phyloP scores from a whole-genome alignment of 1,140 invertebrate genomes.

The Harlomillsia oculata region DNA sequence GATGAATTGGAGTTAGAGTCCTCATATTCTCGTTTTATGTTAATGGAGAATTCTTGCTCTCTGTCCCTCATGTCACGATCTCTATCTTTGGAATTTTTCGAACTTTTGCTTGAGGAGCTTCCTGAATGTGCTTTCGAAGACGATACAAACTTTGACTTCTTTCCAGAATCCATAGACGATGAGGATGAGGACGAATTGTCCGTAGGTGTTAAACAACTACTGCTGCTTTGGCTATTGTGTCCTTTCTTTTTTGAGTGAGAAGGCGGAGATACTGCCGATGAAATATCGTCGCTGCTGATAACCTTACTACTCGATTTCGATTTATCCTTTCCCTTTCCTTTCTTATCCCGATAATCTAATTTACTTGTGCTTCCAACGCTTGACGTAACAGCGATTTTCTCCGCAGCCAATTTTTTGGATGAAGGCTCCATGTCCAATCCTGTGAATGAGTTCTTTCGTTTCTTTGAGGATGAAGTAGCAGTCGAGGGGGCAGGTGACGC shows the following conservation, averaged over 20 bases:
- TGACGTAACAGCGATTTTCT: conserved; percentile 16
- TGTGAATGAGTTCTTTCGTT: conserved; percentile 10
- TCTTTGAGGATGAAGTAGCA: conserved; percentile 12
- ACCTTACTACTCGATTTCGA: conserved; percentile 12
- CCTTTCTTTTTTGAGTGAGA: conserved; percentile 4
- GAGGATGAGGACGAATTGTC: conserved; percentile 4
- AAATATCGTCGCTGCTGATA: conserved; percentile 13
- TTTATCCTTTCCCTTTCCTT: conserved; percentile 1
- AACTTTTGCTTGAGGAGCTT: too few relatives aligned
- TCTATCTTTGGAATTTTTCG: conserved; percentile 3
- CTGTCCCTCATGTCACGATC: background rate
- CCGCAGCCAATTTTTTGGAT: conserved; percentile 16
- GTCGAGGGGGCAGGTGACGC: conserved; percentile 9
- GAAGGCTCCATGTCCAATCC: background rate
- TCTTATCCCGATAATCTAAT: conserved; percentile 12
- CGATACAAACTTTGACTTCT: conserved; percentile 2
- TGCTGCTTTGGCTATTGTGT: conserved; percentile 1
- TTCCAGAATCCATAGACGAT: background rate
- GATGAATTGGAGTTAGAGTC: background rate
- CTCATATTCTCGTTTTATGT: background rate
- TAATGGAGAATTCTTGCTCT: background rate
- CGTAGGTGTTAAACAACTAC: too few relatives aligned
- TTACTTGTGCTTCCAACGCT: conserved; percentile 8
- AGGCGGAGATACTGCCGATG: conserved; percentile 8
- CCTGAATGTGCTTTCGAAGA: too few relatives aligned